These are phyloP conservation scores for Oophaga sylvatica DNA, from an alignment of 2,797 vertebrate genomes.

Conservation along the genomic window DNA sequence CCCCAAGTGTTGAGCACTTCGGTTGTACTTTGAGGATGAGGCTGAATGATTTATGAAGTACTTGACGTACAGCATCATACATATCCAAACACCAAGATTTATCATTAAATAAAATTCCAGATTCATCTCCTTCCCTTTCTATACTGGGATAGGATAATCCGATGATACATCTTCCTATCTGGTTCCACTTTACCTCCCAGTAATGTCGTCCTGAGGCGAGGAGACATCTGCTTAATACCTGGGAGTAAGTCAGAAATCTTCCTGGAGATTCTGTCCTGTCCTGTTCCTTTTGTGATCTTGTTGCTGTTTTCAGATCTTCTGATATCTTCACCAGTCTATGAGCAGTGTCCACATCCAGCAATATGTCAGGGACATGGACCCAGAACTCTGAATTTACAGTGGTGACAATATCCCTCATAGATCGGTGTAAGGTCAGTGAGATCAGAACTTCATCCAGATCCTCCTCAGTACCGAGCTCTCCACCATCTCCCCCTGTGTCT, in stretches of 20 bases:
- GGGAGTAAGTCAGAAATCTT: constrained; percentile 26
- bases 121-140: not conserved
- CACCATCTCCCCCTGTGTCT: not conserved
- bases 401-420: constrained; percentile 12
- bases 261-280: not conserved
- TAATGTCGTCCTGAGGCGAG: constrained; percentile 15
- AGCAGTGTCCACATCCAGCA: constrained; percentile 9
- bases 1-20: not conserved
- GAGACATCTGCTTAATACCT: constrained; percentile 62
- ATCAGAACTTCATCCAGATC: not conserved
- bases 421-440: constrained; percentile 11
- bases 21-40: fast-evolving
- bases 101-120: not conserved
- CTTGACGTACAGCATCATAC: not conserved
- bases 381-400: not conserved
- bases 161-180: not conserved
- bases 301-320: not conserved
- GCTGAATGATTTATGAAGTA: not conserved
- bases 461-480: not conserved
- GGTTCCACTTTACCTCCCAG: constrained; percentile 6
- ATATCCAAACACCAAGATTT: constrained; percentile 52
- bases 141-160: constrained; percentile 41
- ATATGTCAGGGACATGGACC: not conserved
- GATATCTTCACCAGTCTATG: not conserved
- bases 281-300: not conserved